Conservation (phyloP, 2,113 vertebrate species). For the Lycocorax pyrrhopterus region DNA sequence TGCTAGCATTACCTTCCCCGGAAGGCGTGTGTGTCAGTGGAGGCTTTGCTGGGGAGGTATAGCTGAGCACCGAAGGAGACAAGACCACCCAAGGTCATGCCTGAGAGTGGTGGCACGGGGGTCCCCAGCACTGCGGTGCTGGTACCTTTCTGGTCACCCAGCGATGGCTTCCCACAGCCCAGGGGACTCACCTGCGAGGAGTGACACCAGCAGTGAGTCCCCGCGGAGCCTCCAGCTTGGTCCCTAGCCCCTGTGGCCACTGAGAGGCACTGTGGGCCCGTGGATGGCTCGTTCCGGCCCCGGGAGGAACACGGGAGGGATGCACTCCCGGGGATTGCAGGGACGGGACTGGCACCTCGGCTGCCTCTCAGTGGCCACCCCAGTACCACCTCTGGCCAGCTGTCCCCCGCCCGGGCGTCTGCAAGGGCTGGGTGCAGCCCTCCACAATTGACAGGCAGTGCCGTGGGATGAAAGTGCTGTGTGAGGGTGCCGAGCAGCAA, state of each 20-base stretch:
- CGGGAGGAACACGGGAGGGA: neutral
- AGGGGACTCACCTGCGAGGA: neutral
- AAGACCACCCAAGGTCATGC: too few species aligned
- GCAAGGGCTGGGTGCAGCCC: neutral
- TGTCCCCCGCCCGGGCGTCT: rapidly evolving
- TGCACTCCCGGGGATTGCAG: neutral
- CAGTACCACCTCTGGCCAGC: rapidly evolving
- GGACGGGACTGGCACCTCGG: rapidly evolving
- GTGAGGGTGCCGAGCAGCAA: neutral
- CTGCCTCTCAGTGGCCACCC: too few species aligned
- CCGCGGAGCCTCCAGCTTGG: neutral
- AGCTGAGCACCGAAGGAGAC: neutral
- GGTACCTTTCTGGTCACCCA: neutral
- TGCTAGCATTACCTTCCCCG: neutral
- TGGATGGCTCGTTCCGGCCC: neutral
- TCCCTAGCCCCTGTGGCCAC: neutral
- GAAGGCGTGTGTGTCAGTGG: neutral
- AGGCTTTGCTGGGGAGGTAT: neutral
- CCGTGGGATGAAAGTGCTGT: neutral
- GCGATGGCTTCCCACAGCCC: rapidly evolving
- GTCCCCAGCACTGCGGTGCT: neutral
- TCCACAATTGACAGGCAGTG: rapidly evolving
- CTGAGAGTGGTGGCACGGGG: neutral
- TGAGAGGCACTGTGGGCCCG: slow-evolving; percentile 23
- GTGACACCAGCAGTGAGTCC: neutral